Conservation (phyloP, 2,797 vertebrate species). For the Dermochelys coriacea region DNA sequence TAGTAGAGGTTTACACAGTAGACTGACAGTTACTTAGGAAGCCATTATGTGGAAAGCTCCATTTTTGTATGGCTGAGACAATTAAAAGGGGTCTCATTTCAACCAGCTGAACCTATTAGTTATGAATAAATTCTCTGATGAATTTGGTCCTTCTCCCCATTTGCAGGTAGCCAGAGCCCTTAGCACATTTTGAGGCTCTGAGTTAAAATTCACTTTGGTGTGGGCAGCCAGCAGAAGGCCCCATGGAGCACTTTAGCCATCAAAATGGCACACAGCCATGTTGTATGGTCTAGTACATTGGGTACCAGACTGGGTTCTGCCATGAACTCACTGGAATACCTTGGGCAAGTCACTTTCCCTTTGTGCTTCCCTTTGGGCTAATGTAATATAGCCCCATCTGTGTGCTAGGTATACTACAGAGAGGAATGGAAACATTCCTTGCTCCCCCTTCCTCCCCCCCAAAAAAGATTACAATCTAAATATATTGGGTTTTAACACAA, state of each 20-base stretch:
- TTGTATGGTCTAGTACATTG: fast-evolving
- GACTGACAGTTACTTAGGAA: conserved; percentile 65
- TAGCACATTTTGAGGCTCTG: not conserved
- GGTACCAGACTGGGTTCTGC: not conserved
- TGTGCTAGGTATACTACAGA: fast-evolving
- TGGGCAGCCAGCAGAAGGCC: not conserved
- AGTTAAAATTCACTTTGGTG: not conserved
- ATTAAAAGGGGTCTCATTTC: conserved; percentile 72
- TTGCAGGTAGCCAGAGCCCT: conserved; percentile 59
- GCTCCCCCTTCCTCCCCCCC: not conserved
- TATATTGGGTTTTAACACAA: not conserved
- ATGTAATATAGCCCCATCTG: not conserved
- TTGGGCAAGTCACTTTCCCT: not conserved
- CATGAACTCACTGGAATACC: not conserved
- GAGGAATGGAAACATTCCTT: not conserved
- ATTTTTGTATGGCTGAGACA: conserved; percentile 44
- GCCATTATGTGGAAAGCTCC: conserved; percentile 47
- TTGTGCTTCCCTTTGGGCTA: not conserved
- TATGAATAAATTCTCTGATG: conserved; percentile 69
- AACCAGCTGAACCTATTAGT: conserved; percentile 49
- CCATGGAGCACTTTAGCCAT: fast-evolving
- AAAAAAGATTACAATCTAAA: not conserved
- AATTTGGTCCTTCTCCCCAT: conserved; percentile 24
- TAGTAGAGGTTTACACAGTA: conserved; percentile 52
- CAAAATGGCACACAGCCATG: fast-evolving